Evolutionary conservation across 1,140 invertebrate species (phyloP).

Genomic region (Drosophila yakuba): DNA sequence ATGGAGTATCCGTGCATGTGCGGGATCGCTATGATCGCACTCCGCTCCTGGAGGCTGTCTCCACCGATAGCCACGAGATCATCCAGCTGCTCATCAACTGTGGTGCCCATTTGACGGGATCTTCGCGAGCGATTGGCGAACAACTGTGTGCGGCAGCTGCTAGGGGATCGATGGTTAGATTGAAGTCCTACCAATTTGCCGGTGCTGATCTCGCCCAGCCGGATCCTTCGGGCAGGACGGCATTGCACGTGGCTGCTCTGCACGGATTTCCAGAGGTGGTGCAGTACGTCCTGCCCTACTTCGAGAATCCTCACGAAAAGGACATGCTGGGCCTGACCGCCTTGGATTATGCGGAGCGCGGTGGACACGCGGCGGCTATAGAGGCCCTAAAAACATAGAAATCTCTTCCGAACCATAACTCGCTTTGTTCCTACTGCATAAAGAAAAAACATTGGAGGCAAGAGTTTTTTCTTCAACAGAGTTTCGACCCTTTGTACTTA

Average conservation of each 20-base stretch:
- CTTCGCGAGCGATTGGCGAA: conserved; percentile 86
- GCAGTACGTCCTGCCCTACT: conserved; percentile 85
- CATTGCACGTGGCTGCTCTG: conserved; percentile 87
- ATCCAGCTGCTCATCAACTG: conserved; percentile 87
- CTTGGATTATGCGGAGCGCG: conserved; percentile 85
- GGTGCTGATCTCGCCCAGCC: conserved; percentile 87
- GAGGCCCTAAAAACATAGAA: conserved; percentile 31
- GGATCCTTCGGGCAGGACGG: conserved; percentile 87
- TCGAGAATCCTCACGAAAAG: conserved; percentile 67
- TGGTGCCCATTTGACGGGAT: conserved; percentile 87
- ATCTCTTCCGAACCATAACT: conserved; percentile 7
- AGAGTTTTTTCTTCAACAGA: neutral
- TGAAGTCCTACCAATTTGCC: conserved; percentile 87
- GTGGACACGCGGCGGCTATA: conserved; percentile 66
- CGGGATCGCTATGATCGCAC: conserved; percentile 86
- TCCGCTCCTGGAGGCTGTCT: conserved; percentile 88
- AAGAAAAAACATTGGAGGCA: neutral
- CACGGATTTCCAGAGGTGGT: conserved; percentile 84
- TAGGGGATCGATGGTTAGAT: conserved; percentile 86
- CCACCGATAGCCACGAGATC: conserved; percentile 87
- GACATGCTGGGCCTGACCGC: conserved; percentile 86
- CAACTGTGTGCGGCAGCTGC: conserved; percentile 87
- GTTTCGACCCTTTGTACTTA: neutral
- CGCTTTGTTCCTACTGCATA: neutral
- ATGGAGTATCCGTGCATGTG: conserved; percentile 94